A percentile compares a stretch with the other conserved stretches of the same genome.
phyloP scores from a whole-genome alignment of 2,113 vertebrate species.

The Chloroceryle aenea region DNA sequence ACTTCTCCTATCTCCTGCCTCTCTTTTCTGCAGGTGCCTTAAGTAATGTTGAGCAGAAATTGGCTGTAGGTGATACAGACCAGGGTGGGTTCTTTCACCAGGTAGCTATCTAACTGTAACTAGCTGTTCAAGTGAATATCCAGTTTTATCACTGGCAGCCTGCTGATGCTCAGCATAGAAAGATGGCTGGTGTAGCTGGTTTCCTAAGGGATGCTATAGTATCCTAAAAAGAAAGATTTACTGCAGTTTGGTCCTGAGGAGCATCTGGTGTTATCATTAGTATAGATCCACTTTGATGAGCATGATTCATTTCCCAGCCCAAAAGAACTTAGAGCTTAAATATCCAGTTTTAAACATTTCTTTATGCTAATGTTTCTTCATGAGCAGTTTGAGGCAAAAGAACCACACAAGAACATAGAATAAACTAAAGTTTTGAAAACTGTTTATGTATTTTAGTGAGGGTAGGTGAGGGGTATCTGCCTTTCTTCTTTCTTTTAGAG shows the following conservation, averaged over 20 bases:
- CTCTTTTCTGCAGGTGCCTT: not conserved
- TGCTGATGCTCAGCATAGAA: not conserved
- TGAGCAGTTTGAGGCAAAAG: not conserved
- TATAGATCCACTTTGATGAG: not conserved
- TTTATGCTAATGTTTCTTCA: not conserved
- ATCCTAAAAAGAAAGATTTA: slow-evolving; percentile 1
- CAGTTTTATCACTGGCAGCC: not conserved
- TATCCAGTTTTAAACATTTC: not conserved
- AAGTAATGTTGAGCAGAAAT: not conserved
- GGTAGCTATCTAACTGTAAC: not conserved
- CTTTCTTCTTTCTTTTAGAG: not conserved
- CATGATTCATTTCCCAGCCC: not conserved
- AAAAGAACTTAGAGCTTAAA: not conserved
- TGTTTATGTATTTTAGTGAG: not conserved
- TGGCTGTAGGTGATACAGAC: not conserved
- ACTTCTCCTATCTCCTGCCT: not conserved
- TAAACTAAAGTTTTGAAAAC: not conserved
- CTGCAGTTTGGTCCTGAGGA: not conserved
- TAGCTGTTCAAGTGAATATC: not conserved
- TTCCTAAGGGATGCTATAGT: slow-evolving; percentile 16
- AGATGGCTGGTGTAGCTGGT: not conserved
- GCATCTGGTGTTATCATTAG: slow-evolving; percentile 14
- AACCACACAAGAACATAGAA: not conserved
- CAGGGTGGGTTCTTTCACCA: not conserved
- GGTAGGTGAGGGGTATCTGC: not conserved